These are phyloP conservation scores for Papilio polyxenes DNA, from an alignment of 1,140 invertebrate species.

Conservation along the genomic window DNA sequence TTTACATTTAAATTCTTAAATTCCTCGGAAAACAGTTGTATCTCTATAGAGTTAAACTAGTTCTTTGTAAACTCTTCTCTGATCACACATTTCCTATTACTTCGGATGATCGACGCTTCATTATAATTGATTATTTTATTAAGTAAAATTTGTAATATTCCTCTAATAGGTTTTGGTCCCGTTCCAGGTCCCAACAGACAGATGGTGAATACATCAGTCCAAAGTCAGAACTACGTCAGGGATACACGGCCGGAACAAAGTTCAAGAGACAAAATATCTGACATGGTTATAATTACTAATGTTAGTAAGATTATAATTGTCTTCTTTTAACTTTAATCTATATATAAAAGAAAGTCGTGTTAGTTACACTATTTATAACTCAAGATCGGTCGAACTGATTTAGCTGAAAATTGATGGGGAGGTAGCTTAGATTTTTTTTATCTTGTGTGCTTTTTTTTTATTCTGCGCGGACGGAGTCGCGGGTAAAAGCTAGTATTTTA, in stretches of 20 bases:
- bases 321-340: slow-evolving; percentile 10
- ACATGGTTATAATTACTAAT: slow-evolving; percentile 77
- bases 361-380: too few relatives aligned
- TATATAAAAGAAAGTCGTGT: too few relatives aligned
- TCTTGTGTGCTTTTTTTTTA: too few relatives aligned
- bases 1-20: too few relatives aligned
- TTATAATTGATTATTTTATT: not conserved
- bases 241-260: slow-evolving; percentile 47
- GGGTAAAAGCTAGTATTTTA: too few relatives aligned
- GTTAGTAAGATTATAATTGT: slow-evolving; percentile 55
- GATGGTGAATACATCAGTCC: slow-evolving; percentile 55
- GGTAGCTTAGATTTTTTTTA: too few relatives aligned
- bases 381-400: too few relatives aligned
- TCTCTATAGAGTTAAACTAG: not conserved
- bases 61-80: too few relatives aligned
- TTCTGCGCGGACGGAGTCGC: too few relatives aligned
- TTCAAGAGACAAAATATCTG: slow-evolving; percentile 66
- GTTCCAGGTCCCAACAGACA: slow-evolving; percentile 59
- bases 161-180: slow-evolving; percentile 19
- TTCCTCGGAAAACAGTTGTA: too few relatives aligned
- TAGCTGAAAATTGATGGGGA: too few relatives aligned
- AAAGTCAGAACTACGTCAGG: slow-evolving; percentile 63
- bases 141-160: not conserved
- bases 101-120: not conserved
- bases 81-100: not conserved